Conservation (phyloP, 2,888 invertebrate genomes). For the Ganaspis brasiliensis region DNA sequence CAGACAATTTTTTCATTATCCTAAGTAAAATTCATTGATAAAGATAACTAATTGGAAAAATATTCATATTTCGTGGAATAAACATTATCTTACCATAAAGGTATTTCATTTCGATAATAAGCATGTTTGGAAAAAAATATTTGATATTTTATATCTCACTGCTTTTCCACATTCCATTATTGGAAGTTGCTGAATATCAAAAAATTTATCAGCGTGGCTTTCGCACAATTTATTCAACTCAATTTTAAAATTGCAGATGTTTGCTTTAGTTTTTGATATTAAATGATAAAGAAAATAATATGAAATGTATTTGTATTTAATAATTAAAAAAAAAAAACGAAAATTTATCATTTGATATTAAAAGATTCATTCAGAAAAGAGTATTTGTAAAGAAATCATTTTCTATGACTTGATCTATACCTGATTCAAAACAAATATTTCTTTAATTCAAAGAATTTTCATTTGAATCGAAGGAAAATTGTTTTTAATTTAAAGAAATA, state of each 20-base stretch:
- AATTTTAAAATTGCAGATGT: not conserved
- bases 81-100: too few relatives aligned
- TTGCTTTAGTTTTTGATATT: not conserved
- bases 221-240: not conserved
- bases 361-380: too few relatives aligned
- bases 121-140: not conserved
- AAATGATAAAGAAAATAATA: not conserved
- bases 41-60: not conserved
- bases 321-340: too few relatives aligned
- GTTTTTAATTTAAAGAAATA: too few relatives aligned
- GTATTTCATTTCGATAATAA: too few relatives aligned
- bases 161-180: slow-evolving; percentile 8
- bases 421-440: too few relatives aligned
- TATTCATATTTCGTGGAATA: not conserved
- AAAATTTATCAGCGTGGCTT: not conserved
- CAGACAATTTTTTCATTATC: not conserved
- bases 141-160: not conserved
- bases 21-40: not conserved
- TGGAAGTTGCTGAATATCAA: not conserved
- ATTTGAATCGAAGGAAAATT: too few relatives aligned
- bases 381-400: too few relatives aligned
- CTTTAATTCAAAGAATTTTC: too few relatives aligned
- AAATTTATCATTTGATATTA: too few relatives aligned
- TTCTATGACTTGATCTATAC: too few relatives aligned
- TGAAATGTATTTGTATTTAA: not conserved